A percentile compares a stretch with the other conserved stretches of the same genome.
phyloP scores from a whole-genome alignment of 2,888 invertebrate genomes.

The Halocaridina rubra region DNA sequence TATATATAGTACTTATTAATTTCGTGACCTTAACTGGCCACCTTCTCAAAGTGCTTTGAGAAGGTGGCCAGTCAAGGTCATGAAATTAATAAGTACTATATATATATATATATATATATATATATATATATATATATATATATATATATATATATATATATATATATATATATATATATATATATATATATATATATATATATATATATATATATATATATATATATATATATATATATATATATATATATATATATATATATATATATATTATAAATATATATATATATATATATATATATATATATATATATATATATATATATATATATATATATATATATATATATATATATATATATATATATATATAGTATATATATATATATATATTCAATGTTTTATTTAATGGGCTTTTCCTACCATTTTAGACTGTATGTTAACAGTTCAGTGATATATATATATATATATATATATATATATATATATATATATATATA shows the following conservation, averaged over 20 bases:
- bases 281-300: neutral
- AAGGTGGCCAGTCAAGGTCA: no score
- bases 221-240: neutral
- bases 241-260: neutral
- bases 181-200: no score
- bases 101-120: neutral
- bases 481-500: constrained; percentile 16
- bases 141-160: neutral
- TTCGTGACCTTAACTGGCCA: no score
- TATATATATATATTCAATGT: neutral
- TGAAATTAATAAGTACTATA: no score
- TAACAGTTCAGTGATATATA: no score
- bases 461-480: neutral
- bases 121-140: neutral
- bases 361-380: no score
- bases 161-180: no score
- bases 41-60: no score
- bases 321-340: neutral
- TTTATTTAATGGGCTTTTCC: neutral
- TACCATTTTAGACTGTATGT: no score
- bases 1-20: no score
- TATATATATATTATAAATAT: neutral
- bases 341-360: neutral
- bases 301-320: neutral
- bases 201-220: no score